Evolutionary conservation across 1,140 invertebrate genomes (phyloP).

Genomic region (Manduca sexta): DNA sequence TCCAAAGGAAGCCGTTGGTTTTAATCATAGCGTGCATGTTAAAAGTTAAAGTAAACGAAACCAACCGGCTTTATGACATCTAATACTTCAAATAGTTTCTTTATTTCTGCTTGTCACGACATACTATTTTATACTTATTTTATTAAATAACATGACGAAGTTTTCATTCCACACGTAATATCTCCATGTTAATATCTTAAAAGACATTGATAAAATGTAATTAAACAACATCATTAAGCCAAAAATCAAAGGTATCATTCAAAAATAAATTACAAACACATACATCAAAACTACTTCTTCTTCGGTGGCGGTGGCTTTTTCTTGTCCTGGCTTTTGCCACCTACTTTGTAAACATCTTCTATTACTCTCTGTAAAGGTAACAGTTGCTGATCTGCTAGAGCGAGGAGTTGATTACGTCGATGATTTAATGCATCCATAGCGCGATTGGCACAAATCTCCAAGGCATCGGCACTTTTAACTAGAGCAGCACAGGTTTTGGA

Average conservation of each 20-base stretch:
- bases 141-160: background rate
- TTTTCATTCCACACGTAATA: too few relatives aligned
- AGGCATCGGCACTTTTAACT: conserved; percentile 31
- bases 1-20: too few relatives aligned
- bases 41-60: too few relatives aligned
- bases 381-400: conserved; percentile 35
- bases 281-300: conserved; percentile 19
- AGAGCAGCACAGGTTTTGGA: conserved; percentile 26
- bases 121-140: background rate
- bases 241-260: too few relatives aligned
- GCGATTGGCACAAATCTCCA: conserved; percentile 30
- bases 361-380: conserved; percentile 26
- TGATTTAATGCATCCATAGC: conserved; percentile 31
- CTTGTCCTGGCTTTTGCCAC: conserved; percentile 19
- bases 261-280: background rate
- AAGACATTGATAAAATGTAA: too few relatives aligned
- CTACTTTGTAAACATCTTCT: conserved; percentile 26
- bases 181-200: too few relatives aligned
- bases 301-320: conserved; percentile 17
- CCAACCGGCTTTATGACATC: too few relatives aligned
- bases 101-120: too few relatives aligned
- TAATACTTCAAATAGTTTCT: too few relatives aligned
- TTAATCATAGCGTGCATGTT: too few relatives aligned
- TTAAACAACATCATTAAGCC: too few relatives aligned
- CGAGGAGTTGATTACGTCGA: conserved; percentile 31